Evolutionary conservation across 2,113 vertebrate genomes (phyloP).

Genomic region (Zosterops hypoxanthus): DNA sequence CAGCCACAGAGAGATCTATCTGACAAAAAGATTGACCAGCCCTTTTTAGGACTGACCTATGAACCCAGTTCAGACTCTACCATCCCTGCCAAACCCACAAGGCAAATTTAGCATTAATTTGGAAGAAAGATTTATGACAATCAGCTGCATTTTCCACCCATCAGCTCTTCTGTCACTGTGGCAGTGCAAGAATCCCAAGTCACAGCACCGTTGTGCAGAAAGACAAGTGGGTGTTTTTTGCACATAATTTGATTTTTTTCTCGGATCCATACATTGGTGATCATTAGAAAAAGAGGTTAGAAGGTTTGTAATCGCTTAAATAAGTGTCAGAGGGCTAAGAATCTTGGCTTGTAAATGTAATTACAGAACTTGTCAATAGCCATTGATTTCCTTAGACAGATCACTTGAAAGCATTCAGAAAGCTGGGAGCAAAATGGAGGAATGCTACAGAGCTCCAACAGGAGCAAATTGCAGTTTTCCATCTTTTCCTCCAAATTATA

Average conservation of each 20-base stretch:
- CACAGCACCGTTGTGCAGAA: background rate
- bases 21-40: background rate
- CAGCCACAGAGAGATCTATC: background rate
- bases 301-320: background rate
- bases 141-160: background rate
- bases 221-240: background rate
- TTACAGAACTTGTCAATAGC: slow-evolving; percentile 72
- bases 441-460: background rate
- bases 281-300: slow-evolving; percentile 37
- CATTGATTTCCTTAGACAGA: slow-evolving; percentile 61
- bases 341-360: slow-evolving; percentile 74
- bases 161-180: background rate
- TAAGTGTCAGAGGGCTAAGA: slow-evolving; percentile 53
- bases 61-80: background rate
- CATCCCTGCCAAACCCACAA: background rate
- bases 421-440: background rate
- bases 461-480: background rate
- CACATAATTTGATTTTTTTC: background rate
- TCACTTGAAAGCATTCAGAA: slow-evolving; percentile 47
- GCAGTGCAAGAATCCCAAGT: background rate
- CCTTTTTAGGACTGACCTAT: background rate
- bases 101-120: background rate
- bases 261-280: background rate
- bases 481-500: background rate
- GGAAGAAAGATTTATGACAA: background rate